phyloP scores from a whole-genome alignment of 2,113 vertebrate species.

The Sclerurus mexicanus region DNA sequence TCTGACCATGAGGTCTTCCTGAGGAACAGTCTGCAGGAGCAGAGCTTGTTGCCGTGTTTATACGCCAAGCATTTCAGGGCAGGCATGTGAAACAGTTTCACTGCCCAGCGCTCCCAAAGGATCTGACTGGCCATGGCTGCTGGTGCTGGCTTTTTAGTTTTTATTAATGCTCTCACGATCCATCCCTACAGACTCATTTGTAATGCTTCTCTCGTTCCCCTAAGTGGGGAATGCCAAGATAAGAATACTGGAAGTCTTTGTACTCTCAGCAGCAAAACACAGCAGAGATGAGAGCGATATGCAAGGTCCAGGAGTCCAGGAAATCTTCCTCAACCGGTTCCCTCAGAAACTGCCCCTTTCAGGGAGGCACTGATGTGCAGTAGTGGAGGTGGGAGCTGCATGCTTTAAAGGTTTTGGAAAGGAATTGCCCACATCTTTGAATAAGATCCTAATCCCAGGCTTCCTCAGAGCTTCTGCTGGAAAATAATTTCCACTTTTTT shows the following conservation, averaged over 20 bases:
- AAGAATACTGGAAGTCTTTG: conserved; percentile 17
- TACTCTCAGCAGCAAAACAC: neutral
- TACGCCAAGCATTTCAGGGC: neutral
- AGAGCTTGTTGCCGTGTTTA: neutral
- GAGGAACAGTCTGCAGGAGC: neutral
- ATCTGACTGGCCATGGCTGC: neutral
- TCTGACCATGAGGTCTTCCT: neutral
- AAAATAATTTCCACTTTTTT: neutral
- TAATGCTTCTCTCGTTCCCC: neutral
- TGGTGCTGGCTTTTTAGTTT: neutral
- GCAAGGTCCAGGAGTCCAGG: neutral
- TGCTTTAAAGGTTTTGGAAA: neutral
- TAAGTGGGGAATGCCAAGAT: neutral
- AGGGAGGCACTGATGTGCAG: neutral
- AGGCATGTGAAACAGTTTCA: neutral
- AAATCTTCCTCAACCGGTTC: neutral
- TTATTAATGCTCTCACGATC: neutral
- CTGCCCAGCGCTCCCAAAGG: neutral
- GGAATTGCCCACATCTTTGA: neutral
- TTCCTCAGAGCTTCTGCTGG: neutral
- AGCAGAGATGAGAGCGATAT: neutral
- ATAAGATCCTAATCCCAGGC: neutral
- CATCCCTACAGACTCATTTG: neutral
- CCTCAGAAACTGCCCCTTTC: neutral
- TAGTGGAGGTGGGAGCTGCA: neutral